phyloP scores from a whole-genome alignment of 2,797 vertebrate genomes.

The Scolopax rusticola region DNA sequence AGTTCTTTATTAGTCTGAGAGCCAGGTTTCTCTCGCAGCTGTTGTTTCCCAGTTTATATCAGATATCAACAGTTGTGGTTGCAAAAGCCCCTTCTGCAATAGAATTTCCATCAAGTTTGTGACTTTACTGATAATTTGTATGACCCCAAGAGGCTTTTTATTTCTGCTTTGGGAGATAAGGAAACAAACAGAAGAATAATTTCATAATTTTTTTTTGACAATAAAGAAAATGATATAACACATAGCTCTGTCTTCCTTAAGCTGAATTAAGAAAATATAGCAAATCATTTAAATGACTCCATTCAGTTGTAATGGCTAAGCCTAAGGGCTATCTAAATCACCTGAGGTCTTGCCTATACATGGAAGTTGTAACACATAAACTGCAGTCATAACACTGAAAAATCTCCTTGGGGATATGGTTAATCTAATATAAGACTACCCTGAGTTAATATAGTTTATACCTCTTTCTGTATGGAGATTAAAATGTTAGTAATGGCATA shows the following conservation, averaged over 20 bases:
- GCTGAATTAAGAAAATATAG: background rate
- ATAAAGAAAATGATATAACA: background rate
- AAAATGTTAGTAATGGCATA: background rate
- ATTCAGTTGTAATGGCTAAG: background rate
- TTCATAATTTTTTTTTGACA: background rate
- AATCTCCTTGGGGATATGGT: background rate
- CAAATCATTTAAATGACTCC: background rate
- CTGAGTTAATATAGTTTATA: background rate
- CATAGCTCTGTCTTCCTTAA: background rate
- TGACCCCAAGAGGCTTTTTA: background rate
- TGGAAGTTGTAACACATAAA: background rate
- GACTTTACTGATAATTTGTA: background rate
- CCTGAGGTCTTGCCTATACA: background rate
- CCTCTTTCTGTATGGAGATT: background rate
- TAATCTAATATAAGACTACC: background rate
- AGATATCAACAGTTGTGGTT: background rate
- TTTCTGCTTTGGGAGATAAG: background rate
- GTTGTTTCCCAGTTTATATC: background rate
- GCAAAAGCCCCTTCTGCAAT: background rate
- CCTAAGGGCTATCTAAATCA: background rate
- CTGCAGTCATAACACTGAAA: background rate
- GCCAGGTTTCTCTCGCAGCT: background rate
- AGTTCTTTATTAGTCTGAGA: background rate
- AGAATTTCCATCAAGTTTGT: background rate
- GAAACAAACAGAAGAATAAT: background rate